Evolutionary conservation across 2,888 invertebrate species (phyloP).

Genomic region (Melanostoma mellinum): DNA sequence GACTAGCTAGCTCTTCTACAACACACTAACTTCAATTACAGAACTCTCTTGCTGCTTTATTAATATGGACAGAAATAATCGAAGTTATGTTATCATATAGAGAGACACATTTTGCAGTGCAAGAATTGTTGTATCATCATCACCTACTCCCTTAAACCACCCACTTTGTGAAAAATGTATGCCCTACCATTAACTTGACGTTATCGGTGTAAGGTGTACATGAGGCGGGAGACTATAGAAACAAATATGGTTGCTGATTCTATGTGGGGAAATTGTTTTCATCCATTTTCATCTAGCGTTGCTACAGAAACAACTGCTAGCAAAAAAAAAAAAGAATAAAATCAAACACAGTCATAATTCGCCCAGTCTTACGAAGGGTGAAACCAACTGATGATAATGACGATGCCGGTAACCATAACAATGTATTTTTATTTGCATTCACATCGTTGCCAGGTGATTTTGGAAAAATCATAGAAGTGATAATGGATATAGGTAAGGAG

Average conservation of each 20-base stretch:
- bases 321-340: constrained; percentile 2
- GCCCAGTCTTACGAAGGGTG: constrained; percentile 57
- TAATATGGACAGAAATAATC: constrained; percentile 68
- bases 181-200: constrained; percentile 58
- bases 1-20: constrained; percentile 7
- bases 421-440: constrained; percentile 59
- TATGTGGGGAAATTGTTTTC: constrained; percentile 37
- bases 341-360: constrained; percentile 19
- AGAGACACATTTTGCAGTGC: constrained; percentile 46
- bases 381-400: constrained; percentile 52
- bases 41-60: constrained; percentile 58
- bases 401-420: constrained; percentile 65
- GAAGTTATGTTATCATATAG: constrained; percentile 57
- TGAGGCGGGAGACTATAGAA: constrained; percentile 30
- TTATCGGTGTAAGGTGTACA: constrained; percentile 18
- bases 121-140: constrained; percentile 16
- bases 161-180: constrained; percentile 56
- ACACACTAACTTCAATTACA: constrained; percentile 47
- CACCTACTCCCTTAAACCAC: neutral
- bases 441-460: constrained; percentile 67
- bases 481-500: constrained; percentile 11
- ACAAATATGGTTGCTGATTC: constrained; percentile 61
- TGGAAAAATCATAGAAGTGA: constrained; percentile 60
- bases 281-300: constrained; percentile 44
- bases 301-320: constrained; percentile 52